Percentiles rank a stretch among this genome's conserved stretches.
Conservation (phyloP, 1,140 invertebrate species). For the Atta colombica region DNA sequence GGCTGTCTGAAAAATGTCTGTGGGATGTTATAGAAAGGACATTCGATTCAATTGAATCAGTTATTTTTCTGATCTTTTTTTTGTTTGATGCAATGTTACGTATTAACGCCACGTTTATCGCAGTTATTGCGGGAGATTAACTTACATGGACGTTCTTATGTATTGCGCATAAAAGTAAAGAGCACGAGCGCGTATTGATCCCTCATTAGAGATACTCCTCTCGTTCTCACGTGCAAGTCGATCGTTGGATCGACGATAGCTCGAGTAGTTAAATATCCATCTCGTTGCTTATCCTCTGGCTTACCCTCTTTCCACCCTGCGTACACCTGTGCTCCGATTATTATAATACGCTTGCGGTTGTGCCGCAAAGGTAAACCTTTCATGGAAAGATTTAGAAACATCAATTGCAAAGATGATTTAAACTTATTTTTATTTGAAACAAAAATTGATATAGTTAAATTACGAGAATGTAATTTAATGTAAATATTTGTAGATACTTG, state of each 20-base stretch:
- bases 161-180: not conserved
- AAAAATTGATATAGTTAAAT: not conserved
- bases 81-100: not conserved
- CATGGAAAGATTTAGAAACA: not conserved
- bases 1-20: not conserved
- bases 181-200: conserved; percentile 52
- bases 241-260: conserved; percentile 68
- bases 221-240: conserved; percentile 68
- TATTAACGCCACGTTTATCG: not conserved
- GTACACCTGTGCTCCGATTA: conserved; percentile 56
- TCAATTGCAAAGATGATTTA: not conserved
- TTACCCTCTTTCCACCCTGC: conserved; percentile 47
- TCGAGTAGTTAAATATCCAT: conserved; percentile 69
- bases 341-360: conserved; percentile 30
- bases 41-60: too few relatives aligned
- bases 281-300: conserved; percentile 59
- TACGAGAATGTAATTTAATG: not conserved
- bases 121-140: not conserved
- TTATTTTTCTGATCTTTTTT: not conserved
- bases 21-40: not conserved
- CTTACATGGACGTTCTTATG: not conserved
- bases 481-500: not conserved
- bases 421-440: not conserved
- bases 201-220: conserved; percentile 61
- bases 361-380: conserved; percentile 30